A percentile compares a stretch with the other conserved stretches of the same genome.
Evolutionary conservation across 2,113 vertebrate genomes (phyloP).

Genomic region (Sciurus niger): DNA sequence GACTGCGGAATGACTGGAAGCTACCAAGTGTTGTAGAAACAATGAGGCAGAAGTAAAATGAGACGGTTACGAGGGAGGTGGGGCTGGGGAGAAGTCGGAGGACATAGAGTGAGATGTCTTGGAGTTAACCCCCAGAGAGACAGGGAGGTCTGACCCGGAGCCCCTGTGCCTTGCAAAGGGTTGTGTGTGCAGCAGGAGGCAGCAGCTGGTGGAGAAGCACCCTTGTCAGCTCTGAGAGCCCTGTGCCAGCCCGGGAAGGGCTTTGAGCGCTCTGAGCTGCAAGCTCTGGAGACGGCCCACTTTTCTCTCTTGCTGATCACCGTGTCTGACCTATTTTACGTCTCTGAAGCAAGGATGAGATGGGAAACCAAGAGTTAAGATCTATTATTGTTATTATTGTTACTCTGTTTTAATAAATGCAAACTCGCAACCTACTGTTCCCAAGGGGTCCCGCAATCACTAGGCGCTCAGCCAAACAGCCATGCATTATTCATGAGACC

Average conservation of each 20-base stretch:
- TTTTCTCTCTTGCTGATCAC: not conserved
- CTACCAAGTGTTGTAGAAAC: not conserved
- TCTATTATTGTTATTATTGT: conserved; percentile 19
- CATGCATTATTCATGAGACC: conserved; percentile 41
- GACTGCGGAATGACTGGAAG: not conserved
- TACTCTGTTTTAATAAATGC: conserved; percentile 51
- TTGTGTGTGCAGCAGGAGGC: too few species aligned
- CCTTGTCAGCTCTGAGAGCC: accelerated
- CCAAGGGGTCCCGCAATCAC: not conserved
- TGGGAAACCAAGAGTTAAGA: not conserved
- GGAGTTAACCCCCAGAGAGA: accelerated
- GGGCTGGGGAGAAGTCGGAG: not conserved
- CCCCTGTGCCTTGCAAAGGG: not conserved
- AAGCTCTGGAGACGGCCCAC: not conserved
- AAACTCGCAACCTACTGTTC: not conserved
- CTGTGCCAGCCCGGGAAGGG: too few species aligned
- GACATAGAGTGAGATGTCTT: not conserved
- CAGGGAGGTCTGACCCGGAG: not conserved
- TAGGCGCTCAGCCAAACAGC: not conserved
- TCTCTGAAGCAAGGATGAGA: not conserved
- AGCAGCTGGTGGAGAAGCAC: accelerated
- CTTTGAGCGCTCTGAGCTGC: not conserved
- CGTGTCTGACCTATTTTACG: not conserved
- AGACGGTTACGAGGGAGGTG: not conserved
- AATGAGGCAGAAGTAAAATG: not conserved